phyloP scores from a whole-genome alignment of 2,797 vertebrate species.

The Holocentrus rufus region DNA sequence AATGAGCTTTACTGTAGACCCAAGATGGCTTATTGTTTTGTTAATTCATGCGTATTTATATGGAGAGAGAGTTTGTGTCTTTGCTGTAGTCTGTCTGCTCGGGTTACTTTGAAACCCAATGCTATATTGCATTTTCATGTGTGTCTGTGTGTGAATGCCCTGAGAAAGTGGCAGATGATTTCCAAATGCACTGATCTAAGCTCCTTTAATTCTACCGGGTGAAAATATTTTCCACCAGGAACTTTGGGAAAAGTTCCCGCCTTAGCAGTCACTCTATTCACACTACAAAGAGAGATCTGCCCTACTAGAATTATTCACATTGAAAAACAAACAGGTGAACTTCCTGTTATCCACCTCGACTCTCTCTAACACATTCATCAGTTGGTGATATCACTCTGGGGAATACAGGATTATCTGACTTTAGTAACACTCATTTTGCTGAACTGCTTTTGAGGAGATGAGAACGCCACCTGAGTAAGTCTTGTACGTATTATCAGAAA shows the following conservation, averaged over 20 bases:
- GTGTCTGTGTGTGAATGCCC: background rate
- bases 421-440: background rate
- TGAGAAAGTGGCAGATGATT: constrained; percentile 13
- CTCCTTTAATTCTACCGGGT: constrained; percentile 26
- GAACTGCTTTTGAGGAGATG: background rate
- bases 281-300: too few species aligned
- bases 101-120: background rate
- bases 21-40: constrained; percentile 10
- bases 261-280: too few species aligned
- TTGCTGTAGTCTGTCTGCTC: constrained; percentile 1
- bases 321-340: background rate
- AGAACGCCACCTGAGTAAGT: background rate
- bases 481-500: background rate
- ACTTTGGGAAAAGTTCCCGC: background rate
- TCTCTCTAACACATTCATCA: too few species aligned
- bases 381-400: too few species aligned
- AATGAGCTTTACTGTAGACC: background rate
- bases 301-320: too few species aligned
- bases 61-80: constrained; percentile 14
- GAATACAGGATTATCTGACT: background rate
- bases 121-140: constrained; percentile 6
- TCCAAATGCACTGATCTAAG: constrained; percentile 31
- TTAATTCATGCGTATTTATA: background rate
- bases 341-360: background rate
- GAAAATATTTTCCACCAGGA: constrained; percentile 14